These are phyloP conservation scores for Fopius arisanus DNA, from an alignment of 1,140 invertebrate species.

Conservation along the genomic window DNA sequence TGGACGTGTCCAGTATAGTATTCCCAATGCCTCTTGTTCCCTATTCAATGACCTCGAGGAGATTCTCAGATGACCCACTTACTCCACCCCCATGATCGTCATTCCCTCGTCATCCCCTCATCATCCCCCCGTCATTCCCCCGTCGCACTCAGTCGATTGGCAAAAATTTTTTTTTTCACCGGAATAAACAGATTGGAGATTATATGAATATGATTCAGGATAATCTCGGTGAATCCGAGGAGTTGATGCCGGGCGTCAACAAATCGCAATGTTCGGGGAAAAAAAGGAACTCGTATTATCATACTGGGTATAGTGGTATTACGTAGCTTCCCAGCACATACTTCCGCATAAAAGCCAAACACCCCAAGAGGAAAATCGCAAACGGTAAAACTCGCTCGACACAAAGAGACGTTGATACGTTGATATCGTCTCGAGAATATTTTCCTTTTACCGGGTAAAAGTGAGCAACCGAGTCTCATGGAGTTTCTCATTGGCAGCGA, in stretches of 20 bases:
- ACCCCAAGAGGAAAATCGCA: slow-evolving; percentile 12
- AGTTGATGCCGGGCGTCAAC: not conserved
- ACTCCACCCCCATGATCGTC: not conserved
- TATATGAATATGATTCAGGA: not conserved
- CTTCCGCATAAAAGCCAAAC: not conserved
- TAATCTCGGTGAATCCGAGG: not conserved
- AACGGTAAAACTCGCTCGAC: slow-evolving; percentile 12
- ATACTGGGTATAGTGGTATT: not conserved
- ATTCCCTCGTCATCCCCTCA: not conserved
- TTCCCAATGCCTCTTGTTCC: not conserved
- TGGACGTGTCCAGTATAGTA: slow-evolving; percentile 1
- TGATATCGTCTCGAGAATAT: not conserved
- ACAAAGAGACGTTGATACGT: slow-evolving; percentile 10
- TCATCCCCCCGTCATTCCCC: not conserved
- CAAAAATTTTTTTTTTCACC: no score
- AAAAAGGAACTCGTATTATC: not conserved
- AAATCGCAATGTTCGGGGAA: not conserved
- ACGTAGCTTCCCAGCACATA: not conserved
- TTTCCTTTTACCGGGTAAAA: not conserved
- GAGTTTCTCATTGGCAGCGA: slow-evolving; percentile 6
- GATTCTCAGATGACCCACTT: slow-evolving; percentile 22
- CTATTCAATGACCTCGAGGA: slow-evolving; percentile 1
- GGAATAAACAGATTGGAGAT: not conserved
- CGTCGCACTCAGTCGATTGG: no score
- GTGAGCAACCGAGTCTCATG: not conserved